Evolutionary conservation across 53 echinoderm and acorn worm species (phyloP), one percentile per base, ranked within the genome.

Genomic region (Holothuria scabra): DNA sequence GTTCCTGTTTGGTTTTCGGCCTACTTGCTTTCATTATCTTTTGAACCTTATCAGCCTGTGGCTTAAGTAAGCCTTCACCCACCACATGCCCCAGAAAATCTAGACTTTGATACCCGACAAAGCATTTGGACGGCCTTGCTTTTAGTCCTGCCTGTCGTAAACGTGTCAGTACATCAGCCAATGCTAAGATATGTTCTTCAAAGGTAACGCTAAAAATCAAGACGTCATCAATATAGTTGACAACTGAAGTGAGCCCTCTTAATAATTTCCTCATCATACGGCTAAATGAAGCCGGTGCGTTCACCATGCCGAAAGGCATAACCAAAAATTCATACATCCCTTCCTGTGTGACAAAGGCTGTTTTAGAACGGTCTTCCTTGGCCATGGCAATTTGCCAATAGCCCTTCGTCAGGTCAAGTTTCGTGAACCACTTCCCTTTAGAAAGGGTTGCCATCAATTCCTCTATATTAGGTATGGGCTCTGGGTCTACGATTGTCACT

Each of bases 381-480:
- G 29, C 11, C 32, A 91, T 76, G 8, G 91, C 85, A 22, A 91
- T 91, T 32, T 91, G 91, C 88, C 91, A 91, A 59, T 91, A 91
- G 7, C 88, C 88, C 57, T 88, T 91, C 12, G 88, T 82, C 1
- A 91, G 63, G 62, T 91, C 91, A 11, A 91, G 28, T 59, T 85
- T 88, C 0, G 88, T 79, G 49, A 88, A 91, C 16, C 58, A 80
- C 60, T 63, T 81, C 19, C 68, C 88, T 5, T 66, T 44, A 0
- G 75, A 35, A 20, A 91, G 28, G 22, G 19, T 46, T 20, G 69
- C 37, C 66, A 91, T 56, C 14, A 91, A 30, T 24, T 85, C 78
- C 22, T 91, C 88, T 1, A 60, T 44, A 59, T 68, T 85, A 34
- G 91, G 91, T 20, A 91, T 83, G 9, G 91, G 88, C 58, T 91